Conservation (phyloP, 2,888 invertebrate species). For the Formica aserva region DNA sequence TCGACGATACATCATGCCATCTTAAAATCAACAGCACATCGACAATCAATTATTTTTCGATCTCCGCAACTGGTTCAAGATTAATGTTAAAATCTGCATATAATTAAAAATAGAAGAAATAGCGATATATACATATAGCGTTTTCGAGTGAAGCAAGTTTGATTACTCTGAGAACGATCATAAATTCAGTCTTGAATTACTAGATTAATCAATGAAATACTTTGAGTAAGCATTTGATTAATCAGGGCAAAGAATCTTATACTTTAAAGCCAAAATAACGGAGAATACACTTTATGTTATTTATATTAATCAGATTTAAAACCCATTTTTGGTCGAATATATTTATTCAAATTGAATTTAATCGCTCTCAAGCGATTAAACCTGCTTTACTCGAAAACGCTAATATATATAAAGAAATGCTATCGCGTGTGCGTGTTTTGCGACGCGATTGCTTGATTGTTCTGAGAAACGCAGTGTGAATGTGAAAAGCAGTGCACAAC, state of each 20-base stretch:
- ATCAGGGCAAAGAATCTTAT: no score
- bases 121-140: background rate
- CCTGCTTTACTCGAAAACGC: no score
- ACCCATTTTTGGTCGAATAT: no score
- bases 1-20: background rate
- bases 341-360: no score
- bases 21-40: background rate
- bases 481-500: conserved; percentile 82
- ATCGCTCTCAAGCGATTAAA: no score
- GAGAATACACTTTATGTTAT: background rate
- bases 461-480: conserved; percentile 27
- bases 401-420: background rate
- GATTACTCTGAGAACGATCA: no score
- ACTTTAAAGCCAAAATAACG: no score
- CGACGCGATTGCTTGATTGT: background rate
- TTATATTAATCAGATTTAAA: background rate
- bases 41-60: background rate
- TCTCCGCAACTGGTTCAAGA: background rate
- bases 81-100: background rate
- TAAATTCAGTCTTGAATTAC: no score
- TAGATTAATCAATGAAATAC: no score
- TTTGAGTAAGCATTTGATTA: no score
- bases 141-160: no score
- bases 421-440: conserved; percentile 4
- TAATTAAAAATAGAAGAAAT: background rate